Evolutionary conservation across 2,888 invertebrate genomes (phyloP), one percentile per base, ranked within the genome.

Genomic region (Melinaea menophilus): DNA sequence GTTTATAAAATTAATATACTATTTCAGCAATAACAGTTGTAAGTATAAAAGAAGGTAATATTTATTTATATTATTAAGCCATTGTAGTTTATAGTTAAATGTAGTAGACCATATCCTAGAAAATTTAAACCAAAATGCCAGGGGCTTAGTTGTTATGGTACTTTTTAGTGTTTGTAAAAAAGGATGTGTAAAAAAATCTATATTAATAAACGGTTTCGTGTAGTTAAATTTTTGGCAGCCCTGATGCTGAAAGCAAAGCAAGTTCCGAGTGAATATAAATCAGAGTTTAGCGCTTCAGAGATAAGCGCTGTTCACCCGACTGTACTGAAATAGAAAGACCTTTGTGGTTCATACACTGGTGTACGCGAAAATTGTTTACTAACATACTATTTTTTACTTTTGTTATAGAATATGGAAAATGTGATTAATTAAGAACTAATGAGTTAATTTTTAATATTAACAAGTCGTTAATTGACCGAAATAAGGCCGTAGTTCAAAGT

Each of bases 211-310:
- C 22, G 7, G 2, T 5, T 51, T 51, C 51, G 62, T 45, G 54
- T 67, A 65, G 65, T 67, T 67, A 62, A 62, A 56, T 55, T 63
- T 62, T 67, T 67, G 65, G 67, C 67, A 65, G 57, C 61, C 65
- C 59, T 60, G 60, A 48, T 61, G 65, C 66, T 57, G 63, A 57
- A 65, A 65, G 62, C 60, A 61, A 47, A 57, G 55, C 51, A 60
- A 68, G 65, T 68, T 67, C 71, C 61, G 63, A 71, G 71, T 69
- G 69, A 71, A 80, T 80, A 80, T 82, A 81, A 82, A 81, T 80
- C 80, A 79, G 72, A 76, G 70, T 79, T 79, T 75, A 77, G 74
- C 71, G 74, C 72, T 74, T 74, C 71, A 70, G 74, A 73, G 79
- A 79, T 81, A 79, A 80, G 76, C 73, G 71, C 68, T 66, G 74